These are phyloP conservation scores for Drosophila nr. perissopoda DNA, from an alignment of 2,888 invertebrate species.

Conservation along the genomic window DNA sequence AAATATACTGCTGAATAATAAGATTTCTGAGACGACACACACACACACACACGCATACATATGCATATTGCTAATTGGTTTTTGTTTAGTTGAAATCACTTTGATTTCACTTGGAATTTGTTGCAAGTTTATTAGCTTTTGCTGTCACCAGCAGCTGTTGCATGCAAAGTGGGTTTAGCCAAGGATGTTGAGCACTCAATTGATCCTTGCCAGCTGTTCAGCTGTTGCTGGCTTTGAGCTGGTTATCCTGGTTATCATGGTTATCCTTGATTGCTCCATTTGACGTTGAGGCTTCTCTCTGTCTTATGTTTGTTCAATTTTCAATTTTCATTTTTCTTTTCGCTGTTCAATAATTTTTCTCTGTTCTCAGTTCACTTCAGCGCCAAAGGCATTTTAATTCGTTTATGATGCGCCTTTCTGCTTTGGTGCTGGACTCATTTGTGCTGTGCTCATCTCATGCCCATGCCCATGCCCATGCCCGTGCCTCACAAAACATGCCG, in stretches of 20 bases:
- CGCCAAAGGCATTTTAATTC: slow-evolving; percentile 73
- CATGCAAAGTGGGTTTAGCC: neutral
- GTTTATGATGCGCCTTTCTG: slow-evolving; percentile 50
- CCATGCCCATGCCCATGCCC: slow-evolving; percentile 12
- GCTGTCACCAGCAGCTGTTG: neutral
- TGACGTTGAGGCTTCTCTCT: neutral
- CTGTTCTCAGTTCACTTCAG: slow-evolving; percentile 39
- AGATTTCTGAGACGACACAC: neutral
- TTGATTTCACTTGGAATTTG: neutral
- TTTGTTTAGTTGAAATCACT: neutral
- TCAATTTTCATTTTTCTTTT: slow-evolving; percentile 4
- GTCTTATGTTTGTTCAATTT: neutral
- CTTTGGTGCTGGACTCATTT: slow-evolving; percentile 19
- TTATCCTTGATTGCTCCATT: neutral
- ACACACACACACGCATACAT: neutral
- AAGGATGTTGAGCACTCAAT: slow-evolving; percentile 21
- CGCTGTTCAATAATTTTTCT: slow-evolving; percentile 16
- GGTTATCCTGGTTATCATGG: neutral
- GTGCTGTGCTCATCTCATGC: slow-evolving; percentile 28
- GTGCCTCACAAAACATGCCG: neutral
- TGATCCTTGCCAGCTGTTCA: slow-evolving; percentile 19
- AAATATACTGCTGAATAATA: neutral
- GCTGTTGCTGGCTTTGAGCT: slow-evolving; percentile 6
- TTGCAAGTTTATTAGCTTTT: neutral
- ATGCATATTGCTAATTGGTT: neutral